Evolutionary conservation across 2,797 vertebrate species (phyloP).

Genomic region (Lagodon rhomboides): DNA sequence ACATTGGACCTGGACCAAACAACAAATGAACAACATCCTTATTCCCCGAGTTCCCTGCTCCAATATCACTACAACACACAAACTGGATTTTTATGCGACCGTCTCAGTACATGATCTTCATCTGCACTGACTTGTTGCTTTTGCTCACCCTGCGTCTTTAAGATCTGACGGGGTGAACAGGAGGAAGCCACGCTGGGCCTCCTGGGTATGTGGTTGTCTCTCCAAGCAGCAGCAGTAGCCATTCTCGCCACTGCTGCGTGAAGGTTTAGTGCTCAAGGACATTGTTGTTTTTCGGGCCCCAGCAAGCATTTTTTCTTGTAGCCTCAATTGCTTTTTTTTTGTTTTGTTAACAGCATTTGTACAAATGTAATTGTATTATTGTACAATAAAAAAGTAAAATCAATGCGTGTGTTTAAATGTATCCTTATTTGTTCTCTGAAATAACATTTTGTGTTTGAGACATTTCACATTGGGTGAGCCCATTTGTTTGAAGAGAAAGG

Average conservation of each 20-base stretch:
- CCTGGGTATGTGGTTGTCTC: conserved; percentile 17
- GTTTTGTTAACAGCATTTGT: conserved; percentile 75
- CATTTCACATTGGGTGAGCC: background rate
- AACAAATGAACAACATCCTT: conserved; percentile 67
- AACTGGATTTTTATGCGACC: conserved; percentile 50
- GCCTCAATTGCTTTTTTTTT: conserved; percentile 59
- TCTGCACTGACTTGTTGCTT: conserved; percentile 40
- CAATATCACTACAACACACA: conserved; percentile 51
- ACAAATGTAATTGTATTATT: conserved; percentile 80
- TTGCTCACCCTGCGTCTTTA: conserved; percentile 36
- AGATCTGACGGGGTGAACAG: conserved; percentile 22
- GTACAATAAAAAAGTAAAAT: conserved; percentile 83
- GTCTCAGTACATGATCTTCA: conserved; percentile 37
- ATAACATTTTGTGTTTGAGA: background rate
- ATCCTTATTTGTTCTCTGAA: conserved; percentile 4
- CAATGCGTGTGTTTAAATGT: background rate
- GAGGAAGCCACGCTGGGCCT: conserved; percentile 27
- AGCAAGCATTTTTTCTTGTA: conserved; percentile 55
- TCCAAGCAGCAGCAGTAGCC: conserved; percentile 19
- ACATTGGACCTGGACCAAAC: conserved; percentile 94
- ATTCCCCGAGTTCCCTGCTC: conserved; percentile 16
- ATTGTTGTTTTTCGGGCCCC: conserved; percentile 62
- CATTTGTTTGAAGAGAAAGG: background rate
- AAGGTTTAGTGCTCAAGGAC: conserved; percentile 60
- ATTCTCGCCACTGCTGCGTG: conserved; percentile 24